phyloP scores from a whole-genome alignment of 2,113 vertebrate species.

The Toxostoma redivivum region DNA sequence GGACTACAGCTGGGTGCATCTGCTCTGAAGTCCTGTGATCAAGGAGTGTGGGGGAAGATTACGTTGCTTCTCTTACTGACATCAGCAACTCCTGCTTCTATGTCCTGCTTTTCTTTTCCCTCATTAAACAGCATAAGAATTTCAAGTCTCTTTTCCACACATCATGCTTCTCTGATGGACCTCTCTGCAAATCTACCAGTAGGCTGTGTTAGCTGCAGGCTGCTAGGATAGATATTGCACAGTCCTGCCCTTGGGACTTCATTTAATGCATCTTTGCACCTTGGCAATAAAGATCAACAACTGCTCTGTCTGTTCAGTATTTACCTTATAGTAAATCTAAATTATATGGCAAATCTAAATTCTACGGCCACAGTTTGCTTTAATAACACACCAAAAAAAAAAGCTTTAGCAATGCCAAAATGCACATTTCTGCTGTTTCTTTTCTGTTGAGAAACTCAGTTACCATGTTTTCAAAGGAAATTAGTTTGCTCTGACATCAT shows the following conservation, averaged over 20 bases:
- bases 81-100: not conserved
- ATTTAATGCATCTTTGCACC: not conserved
- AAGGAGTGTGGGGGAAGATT: not conserved
- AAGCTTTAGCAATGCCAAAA: not conserved
- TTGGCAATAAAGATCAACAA: not conserved
- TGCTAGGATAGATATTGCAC: not conserved
- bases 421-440: not conserved
- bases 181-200: not conserved
- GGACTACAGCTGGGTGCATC: rapidly evolving
- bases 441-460: not conserved
- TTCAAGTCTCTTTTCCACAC: not conserved
- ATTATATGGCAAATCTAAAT: too few relatives aligned
- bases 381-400: not conserved
- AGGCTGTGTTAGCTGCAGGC: not conserved
- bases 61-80: not conserved
- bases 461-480: not conserved
- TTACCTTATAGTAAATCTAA: not conserved
- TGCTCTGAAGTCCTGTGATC: not conserved
- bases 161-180: not conserved
- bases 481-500: not conserved
- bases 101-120: not conserved
- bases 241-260: not conserved
- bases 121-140: not conserved
- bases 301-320: not conserved
- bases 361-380: not conserved